phyloP scores from a whole-genome alignment of 2,797 vertebrate genomes.

The Chelon labrosus region DNA sequence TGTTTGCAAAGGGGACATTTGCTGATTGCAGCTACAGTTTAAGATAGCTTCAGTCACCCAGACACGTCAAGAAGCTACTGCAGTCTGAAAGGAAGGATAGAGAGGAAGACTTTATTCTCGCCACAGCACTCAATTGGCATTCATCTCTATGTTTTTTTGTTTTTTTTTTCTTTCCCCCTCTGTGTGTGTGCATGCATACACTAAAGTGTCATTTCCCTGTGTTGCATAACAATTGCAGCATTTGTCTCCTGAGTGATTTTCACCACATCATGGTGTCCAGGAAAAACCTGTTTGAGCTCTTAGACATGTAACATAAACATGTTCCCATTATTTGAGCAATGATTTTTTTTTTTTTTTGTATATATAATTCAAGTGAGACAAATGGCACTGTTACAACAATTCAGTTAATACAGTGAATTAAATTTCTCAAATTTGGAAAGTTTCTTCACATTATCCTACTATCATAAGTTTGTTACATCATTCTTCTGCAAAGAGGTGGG shows the following conservation, averaged over 20 bases:
- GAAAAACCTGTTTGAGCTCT: conserved; percentile 36
- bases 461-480: conserved; percentile 9
- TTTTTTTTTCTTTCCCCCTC: too few species aligned
- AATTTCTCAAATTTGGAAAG: neutral
- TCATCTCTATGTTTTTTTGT: conserved; percentile 21
- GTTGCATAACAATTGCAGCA: conserved; percentile 75
- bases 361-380: conserved; percentile 18
- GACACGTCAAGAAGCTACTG: conserved; percentile 21
- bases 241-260: conserved; percentile 59
- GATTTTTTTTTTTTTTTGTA: neutral
- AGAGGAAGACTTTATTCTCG: conserved; percentile 26
- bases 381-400: conserved; percentile 2
- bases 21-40: neutral
- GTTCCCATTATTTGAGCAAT: neutral
- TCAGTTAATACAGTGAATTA: neutral
- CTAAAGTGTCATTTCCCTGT: conserved; percentile 59
- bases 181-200: conserved; percentile 48
- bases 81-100: conserved; percentile 13
- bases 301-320: neutral
- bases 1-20: neutral
- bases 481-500: neutral
- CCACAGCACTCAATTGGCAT: conserved; percentile 44
- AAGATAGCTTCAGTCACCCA: neutral
- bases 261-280: conserved; percentile 26
- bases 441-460: neutral